Evolutionary conservation across 2,113 vertebrate species (phyloP).

Genomic region (Rhinopomastus cyanomelas): DNA sequence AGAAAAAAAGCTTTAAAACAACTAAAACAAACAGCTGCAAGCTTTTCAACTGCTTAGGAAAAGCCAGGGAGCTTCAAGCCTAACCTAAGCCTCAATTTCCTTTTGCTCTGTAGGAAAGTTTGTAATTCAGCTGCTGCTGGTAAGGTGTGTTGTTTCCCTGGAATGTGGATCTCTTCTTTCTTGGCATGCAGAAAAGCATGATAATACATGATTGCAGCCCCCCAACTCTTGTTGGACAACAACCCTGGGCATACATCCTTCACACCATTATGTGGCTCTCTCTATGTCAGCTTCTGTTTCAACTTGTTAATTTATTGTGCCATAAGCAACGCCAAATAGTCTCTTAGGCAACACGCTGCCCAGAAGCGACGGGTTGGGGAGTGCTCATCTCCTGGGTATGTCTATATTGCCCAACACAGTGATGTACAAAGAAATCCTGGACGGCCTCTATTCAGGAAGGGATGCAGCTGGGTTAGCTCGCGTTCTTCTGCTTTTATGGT

Average conservation of each 20-base stretch:
- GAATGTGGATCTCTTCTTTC: not conserved
- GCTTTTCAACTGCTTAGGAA: not conserved
- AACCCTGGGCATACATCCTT: not conserved
- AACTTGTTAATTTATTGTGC: constrained; percentile 30
- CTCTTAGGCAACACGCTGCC: constrained; percentile 17
- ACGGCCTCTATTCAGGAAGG: not conserved
- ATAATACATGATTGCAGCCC: not conserved
- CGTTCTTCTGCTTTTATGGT: not conserved
- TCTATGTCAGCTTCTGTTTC: constrained; percentile 28
- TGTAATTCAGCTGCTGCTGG: not conserved
- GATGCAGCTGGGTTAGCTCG: not conserved
- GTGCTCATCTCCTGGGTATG: not conserved
- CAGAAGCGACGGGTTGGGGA: not conserved
- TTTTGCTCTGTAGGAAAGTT: not conserved
- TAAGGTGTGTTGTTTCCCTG: not conserved
- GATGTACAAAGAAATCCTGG: not conserved
- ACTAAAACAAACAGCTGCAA: not conserved
- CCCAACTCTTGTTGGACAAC: not conserved
- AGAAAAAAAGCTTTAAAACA: not conserved
- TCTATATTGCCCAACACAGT: not conserved
- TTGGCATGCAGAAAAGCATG: not conserved
- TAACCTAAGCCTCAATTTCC: not conserved
- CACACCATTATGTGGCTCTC: not conserved
- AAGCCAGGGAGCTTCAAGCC: not conserved
- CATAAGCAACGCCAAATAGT: not conserved